Base-by-base conservation (phyloP, 2,888 invertebrate species). In the Yponomeuta sedellus region DNA sequence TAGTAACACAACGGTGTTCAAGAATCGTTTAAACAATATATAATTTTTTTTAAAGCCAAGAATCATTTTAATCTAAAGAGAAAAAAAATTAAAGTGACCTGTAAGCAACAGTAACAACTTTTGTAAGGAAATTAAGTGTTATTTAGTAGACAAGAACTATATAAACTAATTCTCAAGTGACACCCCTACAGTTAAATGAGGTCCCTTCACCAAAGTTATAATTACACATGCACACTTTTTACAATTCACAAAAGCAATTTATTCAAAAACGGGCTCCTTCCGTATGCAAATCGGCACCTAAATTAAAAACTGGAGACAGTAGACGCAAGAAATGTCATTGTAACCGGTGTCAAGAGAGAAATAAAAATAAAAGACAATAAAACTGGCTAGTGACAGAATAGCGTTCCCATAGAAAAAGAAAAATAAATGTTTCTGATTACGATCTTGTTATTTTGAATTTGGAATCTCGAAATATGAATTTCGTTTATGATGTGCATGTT, bases 271-370 rank as follows among this genome's bases (percentile, higher is more conserved):
- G 25, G 25, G 62, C 62, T 34, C 62, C 39, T 62, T 62, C 62
- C 63, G 34, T 57, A 68, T 68, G 68, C 68, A 68, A 66, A 68
- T 86, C 68, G 69, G 69, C 68, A 52, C 44, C 70, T 65, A 83
- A 82, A 85, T 86, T 82, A 85, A 83, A 85, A 79, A 74, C 77
- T 52, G 81, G 79, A 86, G 86, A 88, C 86, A 88, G 86, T 78
- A 69, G 69, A 72, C 44, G 44, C 44, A 52, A 52, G 44, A 73
- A 78, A 78, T 88, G 87, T 86, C 88, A 85, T 74, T 82, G 75
- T 74, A 69, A 68, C 71, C 44, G 62, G 62, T 39, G 62, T 10
- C 28, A 39, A 39, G n/a, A 62, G 25, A 59, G n/a, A 40, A 62
- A 34, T 19, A 34, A 62, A 28, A 62, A 34, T 62, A 62, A 52